Conservation (phyloP, 2,113 vertebrate species). For the Stomatorhinus ivindoensis region DNA sequence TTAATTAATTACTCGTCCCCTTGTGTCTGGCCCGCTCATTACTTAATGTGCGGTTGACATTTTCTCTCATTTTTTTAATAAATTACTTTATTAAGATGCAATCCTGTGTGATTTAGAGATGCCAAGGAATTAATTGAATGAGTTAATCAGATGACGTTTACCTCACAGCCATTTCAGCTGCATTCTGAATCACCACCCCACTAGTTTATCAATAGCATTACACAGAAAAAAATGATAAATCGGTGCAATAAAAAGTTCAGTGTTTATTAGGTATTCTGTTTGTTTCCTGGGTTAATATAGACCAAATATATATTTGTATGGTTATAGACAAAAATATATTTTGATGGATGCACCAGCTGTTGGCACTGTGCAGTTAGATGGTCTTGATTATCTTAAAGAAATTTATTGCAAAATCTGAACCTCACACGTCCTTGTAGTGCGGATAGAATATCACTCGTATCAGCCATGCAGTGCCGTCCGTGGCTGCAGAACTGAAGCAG, state of each 20-base stretch:
- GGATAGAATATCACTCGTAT: neutral
- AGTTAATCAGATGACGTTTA: constrained; percentile 29
- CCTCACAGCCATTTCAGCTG: neutral
- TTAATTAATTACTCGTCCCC: constrained; percentile 59
- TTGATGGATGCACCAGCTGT: neutral
- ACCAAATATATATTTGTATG: neutral
- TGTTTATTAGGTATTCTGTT: neutral
- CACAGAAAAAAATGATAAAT: neutral
- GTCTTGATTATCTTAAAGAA: neutral
- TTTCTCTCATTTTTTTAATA: constrained; percentile 45
- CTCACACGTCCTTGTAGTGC: neutral
- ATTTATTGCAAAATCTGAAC: neutral
- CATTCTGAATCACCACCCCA: neutral
- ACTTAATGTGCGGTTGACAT: constrained; percentile 58
- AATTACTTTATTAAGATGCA: constrained; percentile 65
- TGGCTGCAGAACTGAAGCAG: constrained; percentile 17
- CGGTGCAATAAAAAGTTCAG: neutral
- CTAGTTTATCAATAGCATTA: neutral
- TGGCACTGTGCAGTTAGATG: neutral
- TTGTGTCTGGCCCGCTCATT: constrained; percentile 55
- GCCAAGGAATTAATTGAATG: constrained; percentile 34
- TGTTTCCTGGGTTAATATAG: neutral
- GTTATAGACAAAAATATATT: neutral
- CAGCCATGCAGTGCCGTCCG: constrained; percentile 12
- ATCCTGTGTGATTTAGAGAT: constrained; percentile 54